Conservation (phyloP, 2,113 vertebrate genomes). For the Grallaria varia region DNA sequence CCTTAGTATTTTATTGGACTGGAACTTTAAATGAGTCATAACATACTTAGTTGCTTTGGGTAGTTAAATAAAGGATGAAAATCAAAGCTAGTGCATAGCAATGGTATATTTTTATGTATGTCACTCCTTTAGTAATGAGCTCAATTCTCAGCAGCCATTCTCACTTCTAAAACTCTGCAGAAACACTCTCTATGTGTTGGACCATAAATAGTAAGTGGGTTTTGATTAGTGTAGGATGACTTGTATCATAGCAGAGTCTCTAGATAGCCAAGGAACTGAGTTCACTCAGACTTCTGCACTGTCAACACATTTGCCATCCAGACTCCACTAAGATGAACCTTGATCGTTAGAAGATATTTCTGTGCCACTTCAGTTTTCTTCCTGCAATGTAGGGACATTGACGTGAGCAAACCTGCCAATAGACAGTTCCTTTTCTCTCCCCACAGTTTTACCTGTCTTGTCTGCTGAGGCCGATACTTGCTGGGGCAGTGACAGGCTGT, state of each 20-base stretch:
- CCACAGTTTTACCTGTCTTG: not conserved
- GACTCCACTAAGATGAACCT: not conserved
- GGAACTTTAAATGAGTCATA: not conserved
- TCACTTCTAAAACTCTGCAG: not conserved
- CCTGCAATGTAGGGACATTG: fast-evolving
- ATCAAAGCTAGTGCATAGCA: not conserved
- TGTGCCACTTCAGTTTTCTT: not conserved
- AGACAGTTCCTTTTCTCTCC: not conserved
- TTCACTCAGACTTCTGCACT: not conserved
- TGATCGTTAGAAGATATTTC: not conserved
- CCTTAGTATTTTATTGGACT: not conserved
- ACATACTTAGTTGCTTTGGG: not conserved
- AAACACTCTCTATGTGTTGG: not conserved
- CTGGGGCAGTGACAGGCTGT: fast-evolving
- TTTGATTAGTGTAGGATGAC: not conserved
- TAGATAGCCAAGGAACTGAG: not conserved
- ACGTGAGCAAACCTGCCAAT: not conserved
- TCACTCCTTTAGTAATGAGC: not conserved
- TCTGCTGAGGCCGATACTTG: not conserved
- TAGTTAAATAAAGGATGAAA: not conserved
- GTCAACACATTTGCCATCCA: not conserved
- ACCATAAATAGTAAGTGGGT: not conserved
- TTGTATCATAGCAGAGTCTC: not conserved
- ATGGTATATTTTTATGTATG: not conserved
- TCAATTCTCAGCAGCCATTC: not conserved